Base-by-base conservation (phyloP, 2,797 vertebrate species). In the Emydoidea blandingii region DNA sequence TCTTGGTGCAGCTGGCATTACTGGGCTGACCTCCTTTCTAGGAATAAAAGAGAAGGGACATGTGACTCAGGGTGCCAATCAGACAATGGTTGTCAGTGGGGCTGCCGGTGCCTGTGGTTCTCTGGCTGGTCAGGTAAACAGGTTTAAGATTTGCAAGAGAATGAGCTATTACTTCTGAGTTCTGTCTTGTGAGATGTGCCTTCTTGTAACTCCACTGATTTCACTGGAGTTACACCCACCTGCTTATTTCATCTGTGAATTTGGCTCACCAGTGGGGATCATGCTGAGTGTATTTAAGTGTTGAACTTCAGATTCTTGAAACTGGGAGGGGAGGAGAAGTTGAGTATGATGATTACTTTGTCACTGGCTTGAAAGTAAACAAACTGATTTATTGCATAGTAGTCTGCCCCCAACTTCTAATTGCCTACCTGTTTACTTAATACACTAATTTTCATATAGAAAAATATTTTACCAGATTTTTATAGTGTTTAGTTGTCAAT, bases 31-130 rank as follows among this genome's bases (percentile, higher is more conserved):
- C 0, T 98, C 99, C 11, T 97, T 99, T 81, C 49, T 99, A 54
- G 99, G 99, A 2, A 72, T 99, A 81, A 98, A 98, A 95, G 99
- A 99, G 96, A 99, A 99, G 76, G 99, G 99, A 95, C 98, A 99
- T 0, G 96, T 99, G 97, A 98, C 95, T 37, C 96, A 83, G 31
- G 99, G 99, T 79, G 98, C 98, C 52, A 98, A 99, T 92, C 99
- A 99, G 97, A 99, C 99, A 2, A 98, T 99, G 99, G 99, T 99
- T 95, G 98, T 99, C 95, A 99, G 99, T 3, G 99, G 99, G 1
- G 99, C 99, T 4, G 99, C 99, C 0, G 99, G 99, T 8, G 99
- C 99, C 82, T 99, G 99, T 34, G 99, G 99, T 80, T 99, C 99
- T 56, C 94, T 99, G 92, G 99, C 99, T 1, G 99, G 99, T 83